These are phyloP conservation scores for Heliconius aoede DNA, from an alignment of 2,888 invertebrate species.

Conservation along the genomic window DNA sequence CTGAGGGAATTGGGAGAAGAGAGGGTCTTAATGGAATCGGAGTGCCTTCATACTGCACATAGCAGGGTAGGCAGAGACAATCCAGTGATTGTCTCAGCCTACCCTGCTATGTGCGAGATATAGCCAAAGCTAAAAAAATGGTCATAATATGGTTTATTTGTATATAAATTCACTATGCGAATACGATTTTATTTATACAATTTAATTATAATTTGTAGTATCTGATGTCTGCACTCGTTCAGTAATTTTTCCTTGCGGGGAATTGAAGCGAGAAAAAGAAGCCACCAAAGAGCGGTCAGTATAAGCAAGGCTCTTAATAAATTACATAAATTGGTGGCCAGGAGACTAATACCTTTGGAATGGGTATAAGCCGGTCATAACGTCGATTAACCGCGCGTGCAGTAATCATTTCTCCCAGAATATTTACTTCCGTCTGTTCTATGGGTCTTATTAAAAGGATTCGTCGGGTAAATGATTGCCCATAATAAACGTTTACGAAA, in stretches of 20 bases:
- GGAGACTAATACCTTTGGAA: conserved; percentile 80
- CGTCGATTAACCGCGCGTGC: conserved; percentile 76
- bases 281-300: conserved; percentile 69
- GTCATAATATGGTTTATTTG: too few species aligned
- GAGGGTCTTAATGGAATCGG: too few species aligned
- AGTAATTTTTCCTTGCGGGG: conserved; percentile 72
- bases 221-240: conserved; percentile 48
- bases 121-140: too few species aligned
- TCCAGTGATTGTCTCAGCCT: too few species aligned
- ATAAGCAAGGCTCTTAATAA: conserved; percentile 79
- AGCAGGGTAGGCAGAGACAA: too few species aligned
- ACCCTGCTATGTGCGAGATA: too few species aligned
- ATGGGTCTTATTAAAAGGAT: conserved; percentile 72
- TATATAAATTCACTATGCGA: too few species aligned
- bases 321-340: conserved; percentile 80
- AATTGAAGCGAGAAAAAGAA: conserved; percentile 70
- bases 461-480: conserved; percentile 49
- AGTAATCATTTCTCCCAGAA: conserved; percentile 81
- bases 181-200: too few species aligned
- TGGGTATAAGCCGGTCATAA: conserved; percentile 79
- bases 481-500: conserved; percentile 47
- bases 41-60: too few species aligned
- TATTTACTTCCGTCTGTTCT: conserved; percentile 79
- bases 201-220: not conserved
- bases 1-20: too few species aligned